Evolutionary conservation across 2,888 invertebrate species (phyloP).

Genomic region (Eupithecia insigniata): DNA sequence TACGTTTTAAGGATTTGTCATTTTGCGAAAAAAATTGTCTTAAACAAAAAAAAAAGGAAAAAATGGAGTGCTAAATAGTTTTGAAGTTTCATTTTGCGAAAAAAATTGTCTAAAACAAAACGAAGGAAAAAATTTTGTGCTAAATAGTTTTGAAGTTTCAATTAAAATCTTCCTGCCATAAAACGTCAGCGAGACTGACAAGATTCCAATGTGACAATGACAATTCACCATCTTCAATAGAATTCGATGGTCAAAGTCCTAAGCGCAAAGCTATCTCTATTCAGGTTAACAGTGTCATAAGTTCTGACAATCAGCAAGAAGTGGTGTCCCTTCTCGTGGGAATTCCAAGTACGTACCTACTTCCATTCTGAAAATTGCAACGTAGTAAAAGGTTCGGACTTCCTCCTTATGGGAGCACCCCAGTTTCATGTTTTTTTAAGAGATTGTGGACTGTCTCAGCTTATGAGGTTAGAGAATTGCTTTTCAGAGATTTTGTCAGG

Average conservation of each 20-base stretch:
- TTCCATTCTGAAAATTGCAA: conserved; percentile 75
- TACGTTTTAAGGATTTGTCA: no score
- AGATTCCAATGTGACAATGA: not conserved
- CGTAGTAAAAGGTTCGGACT: conserved; percentile 54
- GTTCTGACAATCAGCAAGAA: conserved; percentile 64
- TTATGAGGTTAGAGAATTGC: conserved; percentile 9
- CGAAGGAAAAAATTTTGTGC: not conserved
- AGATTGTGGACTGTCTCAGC: conserved; percentile 45
- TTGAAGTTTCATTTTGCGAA: not conserved
- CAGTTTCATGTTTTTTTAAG: conserved; percentile 52
- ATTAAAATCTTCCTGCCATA: not conserved
- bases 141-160: not conserved
- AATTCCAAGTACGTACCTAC: conserved; percentile 40
- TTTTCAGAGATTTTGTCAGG: conserved; percentile 17
- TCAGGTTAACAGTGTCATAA: conserved; percentile 68
- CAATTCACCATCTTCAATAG: not conserved
- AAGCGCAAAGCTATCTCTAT: conserved; percentile 29
- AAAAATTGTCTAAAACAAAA: not conserved
- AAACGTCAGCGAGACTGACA: not conserved
- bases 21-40: not conserved
- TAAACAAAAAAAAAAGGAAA: not conserved
- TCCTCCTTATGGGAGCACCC: conserved; percentile 52
- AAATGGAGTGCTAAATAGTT: no score
- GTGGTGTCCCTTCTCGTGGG: conserved; percentile 51
- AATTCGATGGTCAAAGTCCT: not conserved